Percentiles rank a stretch among this genome's conserved stretches.
Evolutionary conservation across 2,797 vertebrate genomes (phyloP).

Genomic region (Ctenochaetus hawaiiensis): DNA sequence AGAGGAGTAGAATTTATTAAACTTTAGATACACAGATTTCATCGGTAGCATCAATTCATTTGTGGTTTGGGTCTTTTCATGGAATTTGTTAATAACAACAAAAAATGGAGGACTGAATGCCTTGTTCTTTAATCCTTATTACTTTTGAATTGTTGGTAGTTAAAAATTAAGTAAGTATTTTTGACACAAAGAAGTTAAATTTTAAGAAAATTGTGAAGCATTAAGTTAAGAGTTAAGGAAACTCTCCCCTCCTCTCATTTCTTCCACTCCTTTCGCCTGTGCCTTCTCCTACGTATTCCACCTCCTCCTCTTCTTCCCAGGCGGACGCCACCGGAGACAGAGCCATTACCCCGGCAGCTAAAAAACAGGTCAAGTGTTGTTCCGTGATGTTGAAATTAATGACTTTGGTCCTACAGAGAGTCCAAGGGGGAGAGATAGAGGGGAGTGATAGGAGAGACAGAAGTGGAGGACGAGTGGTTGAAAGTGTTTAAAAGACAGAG

Average conservation of each 20-base stretch:
- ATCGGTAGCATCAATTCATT: background rate
- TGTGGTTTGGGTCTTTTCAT: background rate
- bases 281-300: conserved; percentile 1
- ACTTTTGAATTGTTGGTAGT: background rate
- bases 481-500: conserved; percentile 55
- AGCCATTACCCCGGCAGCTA: conserved; percentile 40
- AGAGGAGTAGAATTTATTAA: too few relatives aligned
- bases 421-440: conserved; percentile 15
- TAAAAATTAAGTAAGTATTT: background rate
- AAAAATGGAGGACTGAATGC: background rate
- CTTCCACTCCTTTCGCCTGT: conserved; percentile 7
- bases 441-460: conserved; percentile 18
- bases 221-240: too few relatives aligned
- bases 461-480: conserved; percentile 35
- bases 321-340: conserved; percentile 46
- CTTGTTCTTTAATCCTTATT: background rate
- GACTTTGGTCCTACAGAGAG: conserved; percentile 51
- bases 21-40: background rate
- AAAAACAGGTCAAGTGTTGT: conserved; percentile 74
- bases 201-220: background rate
- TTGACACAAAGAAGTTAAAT: background rate
- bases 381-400: conserved; percentile 69
- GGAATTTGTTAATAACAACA: background rate
- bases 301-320: conserved; percentile 35
- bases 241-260: conserved; percentile 16